These are phyloP conservation scores for Caerostris darwini DNA, from an alignment of 1,140 invertebrate species.

Conservation along the genomic window DNA sequence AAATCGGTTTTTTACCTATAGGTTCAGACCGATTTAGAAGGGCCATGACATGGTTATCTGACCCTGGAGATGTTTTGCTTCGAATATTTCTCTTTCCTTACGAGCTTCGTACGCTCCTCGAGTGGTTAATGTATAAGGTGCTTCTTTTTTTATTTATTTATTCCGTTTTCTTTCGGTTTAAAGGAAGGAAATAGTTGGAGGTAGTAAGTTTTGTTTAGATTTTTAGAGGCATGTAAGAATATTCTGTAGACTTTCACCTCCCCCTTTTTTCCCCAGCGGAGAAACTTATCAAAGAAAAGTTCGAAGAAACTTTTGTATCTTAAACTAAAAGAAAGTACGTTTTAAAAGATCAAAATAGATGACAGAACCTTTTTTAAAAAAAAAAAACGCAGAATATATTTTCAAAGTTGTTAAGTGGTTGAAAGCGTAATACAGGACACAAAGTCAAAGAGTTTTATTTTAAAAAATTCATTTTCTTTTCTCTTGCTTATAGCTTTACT, in stretches of 20 bases:
- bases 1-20: constrained; percentile 66
- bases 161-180: background rate
- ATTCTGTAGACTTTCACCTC: background rate
- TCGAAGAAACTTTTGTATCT: background rate
- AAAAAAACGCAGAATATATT: too few relatives aligned
- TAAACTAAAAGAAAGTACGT: background rate
- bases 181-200: background rate
- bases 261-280: background rate
- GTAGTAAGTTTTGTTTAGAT: background rate
- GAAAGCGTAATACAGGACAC: too few relatives aligned
- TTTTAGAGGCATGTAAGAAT: background rate
- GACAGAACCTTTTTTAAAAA: too few relatives aligned
- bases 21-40: constrained; percentile 76
- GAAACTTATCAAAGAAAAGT: background rate
- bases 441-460: too few relatives aligned
- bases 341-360: too few relatives aligned
- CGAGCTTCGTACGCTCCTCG: constrained; percentile 5
- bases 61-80: constrained; percentile 46
- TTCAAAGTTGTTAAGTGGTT: too few relatives aligned
- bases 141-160: background rate
- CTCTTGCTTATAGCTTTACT: too few relatives aligned
- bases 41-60: constrained; percentile 72
- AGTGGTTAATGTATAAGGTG: constrained; percentile 42
- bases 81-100: background rate
- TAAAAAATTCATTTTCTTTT: too few relatives aligned